These are phyloP conservation scores for Speoplatyrhinus poulsoni DNA, from an alignment of 2,113 vertebrate genomes.

Conservation along the genomic window DNA sequence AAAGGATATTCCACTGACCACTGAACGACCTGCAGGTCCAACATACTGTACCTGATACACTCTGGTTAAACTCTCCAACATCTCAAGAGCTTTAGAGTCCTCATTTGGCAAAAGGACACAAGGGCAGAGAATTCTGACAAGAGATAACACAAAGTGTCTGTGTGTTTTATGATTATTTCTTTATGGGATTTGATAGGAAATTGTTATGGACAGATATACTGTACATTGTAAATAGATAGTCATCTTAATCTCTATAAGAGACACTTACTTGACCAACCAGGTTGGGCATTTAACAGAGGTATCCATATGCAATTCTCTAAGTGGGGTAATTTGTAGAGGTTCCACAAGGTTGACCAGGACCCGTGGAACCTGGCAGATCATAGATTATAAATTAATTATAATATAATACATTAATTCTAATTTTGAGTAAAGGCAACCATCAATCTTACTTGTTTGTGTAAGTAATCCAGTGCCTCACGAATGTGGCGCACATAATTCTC, in stretches of 20 bases:
- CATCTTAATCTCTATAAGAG: no score
- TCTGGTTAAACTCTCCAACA: slow-evolving; percentile 66
- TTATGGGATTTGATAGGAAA: no score
- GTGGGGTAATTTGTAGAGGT: slow-evolving; percentile 68
- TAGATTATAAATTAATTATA: no score
- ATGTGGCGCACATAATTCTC: slow-evolving; percentile 76
- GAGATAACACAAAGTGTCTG: background rate
- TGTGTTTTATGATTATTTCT: no score
- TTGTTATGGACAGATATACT: no score
- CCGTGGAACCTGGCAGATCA: slow-evolving; percentile 80
- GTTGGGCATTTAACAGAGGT: slow-evolving; percentile 78
- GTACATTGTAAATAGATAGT: no score
- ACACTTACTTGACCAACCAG: slow-evolving; percentile 70
- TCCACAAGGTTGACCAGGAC: slow-evolving; percentile 87
- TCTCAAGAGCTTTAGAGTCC: slow-evolving; percentile 73
- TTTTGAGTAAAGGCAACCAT: background rate
- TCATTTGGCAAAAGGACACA: slow-evolving; percentile 78
- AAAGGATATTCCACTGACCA: background rate
- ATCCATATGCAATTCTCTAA: slow-evolving; percentile 79
- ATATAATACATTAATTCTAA: slow-evolving; percentile 8
- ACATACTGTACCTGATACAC: slow-evolving; percentile 82
- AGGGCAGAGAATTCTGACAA: slow-evolving; percentile 63
- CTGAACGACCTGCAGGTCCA: background rate
- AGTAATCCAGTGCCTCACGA: slow-evolving; percentile 82
- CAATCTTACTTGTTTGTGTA: slow-evolving; percentile 79